These are phyloP conservation scores for Sebastiscus albofasciatus DNA, from an alignment of 2,797 vertebrate genomes.

Conservation along the genomic window DNA sequence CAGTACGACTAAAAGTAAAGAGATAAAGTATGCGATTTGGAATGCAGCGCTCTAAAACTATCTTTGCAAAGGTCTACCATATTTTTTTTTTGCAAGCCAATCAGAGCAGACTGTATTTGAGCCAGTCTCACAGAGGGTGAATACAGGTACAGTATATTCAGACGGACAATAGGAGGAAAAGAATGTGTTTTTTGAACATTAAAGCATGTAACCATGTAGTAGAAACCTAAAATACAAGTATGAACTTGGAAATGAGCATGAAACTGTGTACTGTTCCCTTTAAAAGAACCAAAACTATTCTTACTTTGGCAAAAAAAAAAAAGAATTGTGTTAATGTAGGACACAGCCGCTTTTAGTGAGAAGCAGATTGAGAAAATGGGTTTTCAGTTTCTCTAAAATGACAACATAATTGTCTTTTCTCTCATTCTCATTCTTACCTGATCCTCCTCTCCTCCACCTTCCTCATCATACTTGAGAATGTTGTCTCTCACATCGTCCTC, in stretches of 20 bases:
- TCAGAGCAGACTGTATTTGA: background rate
- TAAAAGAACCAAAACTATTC: background rate
- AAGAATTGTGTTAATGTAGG: background rate
- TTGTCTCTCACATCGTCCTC: conserved; percentile 98
- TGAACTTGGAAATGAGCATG: background rate
- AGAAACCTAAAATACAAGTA: background rate
- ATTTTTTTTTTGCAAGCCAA: background rate
- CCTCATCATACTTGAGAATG: conserved; percentile 97
- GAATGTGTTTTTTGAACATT: background rate
- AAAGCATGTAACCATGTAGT: background rate
- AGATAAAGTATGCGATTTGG: rapidly evolving
- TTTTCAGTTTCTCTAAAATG: too few relatives aligned
- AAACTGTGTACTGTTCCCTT: background rate
- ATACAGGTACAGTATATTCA: too few relatives aligned
- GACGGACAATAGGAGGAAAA: background rate
- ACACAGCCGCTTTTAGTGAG: background rate
- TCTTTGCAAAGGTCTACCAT: background rate
- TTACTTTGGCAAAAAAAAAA: background rate
- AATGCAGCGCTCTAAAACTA: background rate
- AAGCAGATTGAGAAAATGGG: background rate
- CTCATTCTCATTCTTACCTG: conserved; percentile 83
- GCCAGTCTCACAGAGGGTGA: too few relatives aligned
- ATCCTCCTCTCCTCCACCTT: conserved; percentile 99
- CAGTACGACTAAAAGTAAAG: background rate
- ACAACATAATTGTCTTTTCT: background rate